Percentiles rank a stretch among this genome's conserved stretches.
Evolutionary conservation across 2,113 vertebrate species (phyloP).

Genomic region (Rhinogobius similis): DNA sequence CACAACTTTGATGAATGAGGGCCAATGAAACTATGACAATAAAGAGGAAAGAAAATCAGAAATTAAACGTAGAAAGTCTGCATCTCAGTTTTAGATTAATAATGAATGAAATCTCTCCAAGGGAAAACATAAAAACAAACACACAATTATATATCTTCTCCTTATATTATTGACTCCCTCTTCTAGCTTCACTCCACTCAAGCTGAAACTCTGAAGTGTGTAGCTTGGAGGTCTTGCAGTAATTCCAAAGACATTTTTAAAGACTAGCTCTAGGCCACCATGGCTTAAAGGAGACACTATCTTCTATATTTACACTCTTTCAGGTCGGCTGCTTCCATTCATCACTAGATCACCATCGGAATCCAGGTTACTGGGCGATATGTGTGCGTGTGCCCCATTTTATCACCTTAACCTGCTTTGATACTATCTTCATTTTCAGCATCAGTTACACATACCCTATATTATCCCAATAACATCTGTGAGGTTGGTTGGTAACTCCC

Average conservation of each 20-base stretch:
- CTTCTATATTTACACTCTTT: conserved; percentile 32
- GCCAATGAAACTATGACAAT: conserved; percentile 8
- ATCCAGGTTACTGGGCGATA: conserved; percentile 25
- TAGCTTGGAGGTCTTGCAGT: conserved; percentile 17
- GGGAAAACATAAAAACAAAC: conserved; percentile 43
- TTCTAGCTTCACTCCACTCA: background rate
- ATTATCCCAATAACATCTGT: background rate
- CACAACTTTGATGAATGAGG: no score
- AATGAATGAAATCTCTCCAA: conserved; percentile 44
- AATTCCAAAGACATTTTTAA: conserved; percentile 24
- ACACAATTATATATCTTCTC: conserved; percentile 43
- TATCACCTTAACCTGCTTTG: conserved; percentile 10
- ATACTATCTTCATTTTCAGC: background rate
- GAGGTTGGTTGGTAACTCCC: no score
- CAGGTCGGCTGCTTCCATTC: conserved; percentile 26
- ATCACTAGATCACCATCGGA: conserved; percentile 3
- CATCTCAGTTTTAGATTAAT: conserved; percentile 43
- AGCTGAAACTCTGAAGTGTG: conserved; percentile 41
- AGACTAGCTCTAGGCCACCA: conserved; percentile 5
- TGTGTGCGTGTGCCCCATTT: background rate
- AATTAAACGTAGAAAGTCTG: conserved; percentile 4
- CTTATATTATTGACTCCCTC: conserved; percentile 18
- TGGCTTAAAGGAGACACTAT: conserved; percentile 11
- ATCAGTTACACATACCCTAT: background rate
- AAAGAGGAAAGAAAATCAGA: conserved; percentile 9